A percentile compares a stretch with the other conserved stretches of the same genome.
phyloP scores from a whole-genome alignment of 2,888 invertebrate species.

The Drepana falcataria region DNA sequence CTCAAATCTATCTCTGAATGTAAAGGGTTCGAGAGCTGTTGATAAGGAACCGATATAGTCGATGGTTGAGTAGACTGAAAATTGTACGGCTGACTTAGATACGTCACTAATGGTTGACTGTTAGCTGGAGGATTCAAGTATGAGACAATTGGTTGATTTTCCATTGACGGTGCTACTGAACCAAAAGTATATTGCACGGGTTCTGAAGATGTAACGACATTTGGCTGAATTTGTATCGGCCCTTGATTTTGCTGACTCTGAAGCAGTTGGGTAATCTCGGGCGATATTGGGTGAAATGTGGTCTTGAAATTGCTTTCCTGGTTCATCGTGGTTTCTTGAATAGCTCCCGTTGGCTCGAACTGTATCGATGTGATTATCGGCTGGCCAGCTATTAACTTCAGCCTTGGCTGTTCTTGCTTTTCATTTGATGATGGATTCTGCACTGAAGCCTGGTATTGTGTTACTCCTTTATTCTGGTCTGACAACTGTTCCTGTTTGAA shows the following conservation, averaged over 20 bases:
- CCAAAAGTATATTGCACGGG: not conserved
- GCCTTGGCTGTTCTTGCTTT: not conserved
- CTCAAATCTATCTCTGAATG: not conserved
- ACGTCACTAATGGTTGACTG: constrained; percentile 9
- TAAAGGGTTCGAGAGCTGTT: not conserved
- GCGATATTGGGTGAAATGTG: not conserved
- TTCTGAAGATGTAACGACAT: not conserved
- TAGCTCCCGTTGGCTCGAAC: not conserved
- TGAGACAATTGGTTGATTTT: constrained; percentile 16
- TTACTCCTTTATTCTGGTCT: not conserved
- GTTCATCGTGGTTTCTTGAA: not conserved
- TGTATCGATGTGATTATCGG: constrained; percentile 1
- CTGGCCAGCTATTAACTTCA: constrained; percentile 1
- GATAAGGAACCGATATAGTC: not conserved
- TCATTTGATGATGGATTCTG: not conserved
- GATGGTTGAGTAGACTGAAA: constrained; percentile 12
- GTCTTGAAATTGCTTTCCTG: not conserved
- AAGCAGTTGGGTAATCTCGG: not conserved
- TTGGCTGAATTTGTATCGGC: not conserved
- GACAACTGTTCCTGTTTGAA: not conserved
- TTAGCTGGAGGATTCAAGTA: not conserved
- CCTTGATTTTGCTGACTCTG: not conserved
- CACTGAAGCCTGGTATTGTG: not conserved
- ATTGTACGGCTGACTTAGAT: constrained; percentile 12
- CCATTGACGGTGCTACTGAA: constrained; percentile 3